Evolutionary conservation across 2,888 invertebrate genomes (phyloP).

Genomic region (Boloria euphrosyne): DNA sequence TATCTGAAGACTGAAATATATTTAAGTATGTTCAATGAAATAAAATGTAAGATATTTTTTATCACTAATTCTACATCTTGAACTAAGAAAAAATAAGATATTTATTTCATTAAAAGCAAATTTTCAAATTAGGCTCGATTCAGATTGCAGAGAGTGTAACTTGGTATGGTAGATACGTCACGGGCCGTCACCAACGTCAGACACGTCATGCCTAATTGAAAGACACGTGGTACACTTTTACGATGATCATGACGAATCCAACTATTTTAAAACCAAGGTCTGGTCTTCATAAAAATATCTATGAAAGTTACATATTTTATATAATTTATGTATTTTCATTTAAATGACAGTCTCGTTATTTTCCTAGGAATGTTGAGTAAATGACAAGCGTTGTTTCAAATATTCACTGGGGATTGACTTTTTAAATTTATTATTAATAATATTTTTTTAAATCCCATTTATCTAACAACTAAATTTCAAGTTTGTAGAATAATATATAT

Average conservation of each 20-base stretch:
- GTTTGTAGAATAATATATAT: no score
- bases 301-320: slow-evolving; percentile 17
- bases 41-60: no score
- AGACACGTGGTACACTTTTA: slow-evolving; percentile 28
- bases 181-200: slow-evolving; percentile 30
- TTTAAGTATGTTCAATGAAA: no score
- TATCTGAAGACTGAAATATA: no score
- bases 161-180: slow-evolving; percentile 29
- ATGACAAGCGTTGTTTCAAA: no score
- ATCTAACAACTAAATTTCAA: no score
- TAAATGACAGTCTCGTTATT: not conserved
- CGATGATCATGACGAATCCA: slow-evolving; percentile 28
- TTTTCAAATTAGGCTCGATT: slow-evolving; percentile 14
- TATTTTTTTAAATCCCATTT: no score
- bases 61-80: no score
- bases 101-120: not conserved
- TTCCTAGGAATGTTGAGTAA: not conserved
- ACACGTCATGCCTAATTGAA: slow-evolving; percentile 36
- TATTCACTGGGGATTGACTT: no score
- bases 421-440: no score
- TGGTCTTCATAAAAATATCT: slow-evolving; percentile 10
- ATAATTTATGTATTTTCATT: slow-evolving; percentile 6
- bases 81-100: no score
- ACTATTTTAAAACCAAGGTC: slow-evolving; percentile 27
- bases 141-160: slow-evolving; percentile 20